These are phyloP conservation scores for Ernsta delagoae DNA, from an alignment of 2,888 invertebrate genomes.

Conservation along the genomic window DNA sequence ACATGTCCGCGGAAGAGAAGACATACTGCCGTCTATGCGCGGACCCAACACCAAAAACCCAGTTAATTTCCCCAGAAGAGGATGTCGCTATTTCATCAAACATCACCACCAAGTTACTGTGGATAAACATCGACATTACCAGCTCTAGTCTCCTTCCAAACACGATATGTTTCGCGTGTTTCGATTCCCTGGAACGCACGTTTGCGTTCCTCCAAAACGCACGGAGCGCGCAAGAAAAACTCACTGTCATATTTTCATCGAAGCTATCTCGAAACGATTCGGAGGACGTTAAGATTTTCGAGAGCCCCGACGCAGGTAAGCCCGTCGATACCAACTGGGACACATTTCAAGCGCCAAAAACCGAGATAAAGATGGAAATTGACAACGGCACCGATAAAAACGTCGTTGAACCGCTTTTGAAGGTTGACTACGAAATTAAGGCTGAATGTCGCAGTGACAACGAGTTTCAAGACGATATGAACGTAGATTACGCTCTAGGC, in stretches of 20 bases:
- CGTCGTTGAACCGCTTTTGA: slow-evolving; percentile 48
- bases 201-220: slow-evolving; percentile 72
- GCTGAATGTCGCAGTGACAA: slow-evolving; percentile 55
- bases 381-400: slow-evolving; percentile 49
- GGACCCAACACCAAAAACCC: slow-evolving; percentile 64
- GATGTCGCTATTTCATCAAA: slow-evolving; percentile 68
- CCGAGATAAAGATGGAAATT: slow-evolving; percentile 61
- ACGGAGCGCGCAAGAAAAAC: slow-evolving; percentile 66
- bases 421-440: slow-evolving; percentile 54
- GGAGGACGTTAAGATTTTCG: slow-evolving; percentile 33
- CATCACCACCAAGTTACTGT: slow-evolving; percentile 67
- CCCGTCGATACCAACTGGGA: slow-evolving; percentile 71
- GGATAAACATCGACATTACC: slow-evolving; percentile 74
- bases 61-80: slow-evolving; percentile 67
- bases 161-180: slow-evolving; percentile 75
- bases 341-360: slow-evolving; percentile 59
- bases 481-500: slow-evolving; percentile 33
- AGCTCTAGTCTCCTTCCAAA: slow-evolving; percentile 59
- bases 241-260: slow-evolving; percentile 54
- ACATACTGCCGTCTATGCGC: slow-evolving; percentile 75
- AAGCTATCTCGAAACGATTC: slow-evolving; percentile 45
- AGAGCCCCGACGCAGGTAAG: slow-evolving; percentile 53
- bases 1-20: slow-evolving; percentile 63
- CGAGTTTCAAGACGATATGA: slow-evolving; percentile 40
- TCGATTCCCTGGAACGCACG: slow-evolving; percentile 72